phyloP scores from a whole-genome alignment of 2,113 vertebrate species.

The Pterophyllum scalare region DNA sequence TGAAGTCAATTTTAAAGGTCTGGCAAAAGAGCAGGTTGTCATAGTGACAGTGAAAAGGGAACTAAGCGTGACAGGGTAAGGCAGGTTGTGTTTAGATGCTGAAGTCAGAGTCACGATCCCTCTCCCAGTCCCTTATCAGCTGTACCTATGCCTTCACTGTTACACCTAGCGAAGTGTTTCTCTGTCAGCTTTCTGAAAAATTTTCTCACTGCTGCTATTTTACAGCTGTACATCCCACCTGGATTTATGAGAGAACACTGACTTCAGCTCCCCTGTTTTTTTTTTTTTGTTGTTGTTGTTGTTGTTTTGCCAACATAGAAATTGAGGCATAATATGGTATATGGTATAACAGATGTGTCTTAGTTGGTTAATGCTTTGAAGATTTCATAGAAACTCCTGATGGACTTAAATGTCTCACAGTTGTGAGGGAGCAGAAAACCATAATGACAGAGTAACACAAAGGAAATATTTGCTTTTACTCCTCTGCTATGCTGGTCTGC shows the following conservation, averaged over 20 bases:
- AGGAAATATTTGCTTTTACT: neutral
- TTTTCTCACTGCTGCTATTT: neutral
- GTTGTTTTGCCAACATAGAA: neutral
- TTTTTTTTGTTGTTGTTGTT: neutral
- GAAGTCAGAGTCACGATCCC: constrained; percentile 37
- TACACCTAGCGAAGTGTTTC: neutral
- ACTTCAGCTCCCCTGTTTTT: neutral
- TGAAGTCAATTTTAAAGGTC: constrained; percentile 42
- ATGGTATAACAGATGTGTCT: neutral
- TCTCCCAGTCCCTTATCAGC: neutral
- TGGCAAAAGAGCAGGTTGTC: constrained; percentile 58
- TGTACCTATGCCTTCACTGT: neutral
- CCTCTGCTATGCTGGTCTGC: neutral
- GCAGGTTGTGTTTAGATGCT: constrained; percentile 50
- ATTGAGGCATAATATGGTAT: neutral
- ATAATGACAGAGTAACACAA: neutral
- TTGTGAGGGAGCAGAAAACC: neutral
- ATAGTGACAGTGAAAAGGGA: constrained; percentile 54
- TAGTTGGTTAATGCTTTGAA: neutral
- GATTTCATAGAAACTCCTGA: neutral
- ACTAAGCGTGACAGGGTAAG: constrained; percentile 43
- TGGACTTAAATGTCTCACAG: neutral
- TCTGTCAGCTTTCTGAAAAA: neutral
- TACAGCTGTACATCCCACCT: neutral
- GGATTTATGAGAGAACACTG: neutral